phyloP scores from a whole-genome alignment of 2,888 invertebrate genomes.

The Hemaris fuciformis region DNA sequence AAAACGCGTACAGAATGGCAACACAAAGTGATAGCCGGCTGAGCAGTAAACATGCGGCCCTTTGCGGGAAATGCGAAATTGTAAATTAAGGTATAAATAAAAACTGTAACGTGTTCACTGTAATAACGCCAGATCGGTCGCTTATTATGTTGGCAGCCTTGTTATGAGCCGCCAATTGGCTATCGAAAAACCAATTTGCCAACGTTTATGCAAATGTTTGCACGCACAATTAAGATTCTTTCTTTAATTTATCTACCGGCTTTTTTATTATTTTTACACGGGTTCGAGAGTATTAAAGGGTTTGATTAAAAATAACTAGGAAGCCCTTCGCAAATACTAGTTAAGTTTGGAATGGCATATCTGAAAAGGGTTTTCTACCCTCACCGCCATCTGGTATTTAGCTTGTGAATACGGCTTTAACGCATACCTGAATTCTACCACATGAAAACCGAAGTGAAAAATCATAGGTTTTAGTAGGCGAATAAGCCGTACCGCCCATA shows the following conservation, averaged over 20 bases:
- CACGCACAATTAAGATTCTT: not conserved
- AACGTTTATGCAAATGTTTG: conserved; percentile 17
- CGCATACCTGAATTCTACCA: too few relatives aligned
- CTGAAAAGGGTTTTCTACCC: too few relatives aligned
- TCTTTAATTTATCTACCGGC: not conserved
- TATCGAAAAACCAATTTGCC: conserved; percentile 18
- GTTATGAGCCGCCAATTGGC: not conserved
- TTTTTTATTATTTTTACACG: not conserved
- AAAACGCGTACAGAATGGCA: conserved; percentile 23
- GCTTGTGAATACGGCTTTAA: too few relatives aligned
- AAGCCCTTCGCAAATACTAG: too few relatives aligned
- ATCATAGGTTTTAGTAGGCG: too few relatives aligned
- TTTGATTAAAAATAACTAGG: too few relatives aligned
- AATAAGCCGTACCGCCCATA: too few relatives aligned
- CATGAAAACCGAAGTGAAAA: too few relatives aligned
- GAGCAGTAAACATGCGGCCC: conserved; percentile 19
- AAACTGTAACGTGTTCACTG: not conserved
- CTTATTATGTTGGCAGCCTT: not conserved
- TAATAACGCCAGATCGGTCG: not conserved
- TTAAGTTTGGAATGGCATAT: too few relatives aligned
- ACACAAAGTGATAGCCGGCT: conserved; percentile 17
- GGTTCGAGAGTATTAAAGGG: too few relatives aligned
- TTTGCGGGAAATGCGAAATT: not conserved
- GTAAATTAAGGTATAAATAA: conserved; percentile 12
- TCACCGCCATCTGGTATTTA: too few relatives aligned